These are phyloP conservation scores for Myripristis murdjan DNA, from an alignment of 2,797 vertebrate species.

Conservation along the genomic window DNA sequence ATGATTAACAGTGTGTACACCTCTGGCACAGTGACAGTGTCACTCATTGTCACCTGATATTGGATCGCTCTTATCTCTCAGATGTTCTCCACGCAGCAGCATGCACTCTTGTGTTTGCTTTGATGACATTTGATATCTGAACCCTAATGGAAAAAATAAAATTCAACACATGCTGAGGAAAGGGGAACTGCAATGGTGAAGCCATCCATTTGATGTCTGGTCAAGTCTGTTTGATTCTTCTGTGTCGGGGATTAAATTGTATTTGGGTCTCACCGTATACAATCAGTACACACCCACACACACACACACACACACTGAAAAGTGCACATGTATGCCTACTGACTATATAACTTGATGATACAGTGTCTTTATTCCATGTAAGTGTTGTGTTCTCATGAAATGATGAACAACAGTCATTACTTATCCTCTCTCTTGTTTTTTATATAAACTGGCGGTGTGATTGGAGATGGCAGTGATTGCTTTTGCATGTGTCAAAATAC, in stretches of 20 bases:
- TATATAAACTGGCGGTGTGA: conserved; percentile 60
- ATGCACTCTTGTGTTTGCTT: not conserved
- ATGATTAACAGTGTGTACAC: no score
- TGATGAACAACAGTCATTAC: not conserved
- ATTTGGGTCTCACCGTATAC: conserved; percentile 3
- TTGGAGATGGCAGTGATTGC: conserved; percentile 75
- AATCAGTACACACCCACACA: not conserved
- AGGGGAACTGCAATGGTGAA: not conserved
- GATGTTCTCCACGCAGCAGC: not conserved
- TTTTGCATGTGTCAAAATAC: conserved; percentile 84
- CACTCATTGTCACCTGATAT: not conserved
- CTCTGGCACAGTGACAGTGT: not conserved
- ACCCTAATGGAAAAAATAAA: not conserved
- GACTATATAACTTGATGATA: not conserved
- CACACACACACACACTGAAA: conserved; percentile 21
- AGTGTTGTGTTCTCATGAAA: conserved; percentile 6
- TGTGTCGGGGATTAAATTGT: not conserved
- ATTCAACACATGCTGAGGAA: not conserved
- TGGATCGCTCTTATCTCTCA: not conserved
- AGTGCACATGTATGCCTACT: not conserved
- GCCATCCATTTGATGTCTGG: not conserved
- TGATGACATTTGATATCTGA: conserved; percentile 4
- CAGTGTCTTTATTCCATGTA: not conserved
- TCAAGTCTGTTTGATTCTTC: not conserved
- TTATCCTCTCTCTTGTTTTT: conserved; percentile 26